phyloP scores from a whole-genome alignment of 2,888 invertebrate species.

The Campoplex capitator region DNA sequence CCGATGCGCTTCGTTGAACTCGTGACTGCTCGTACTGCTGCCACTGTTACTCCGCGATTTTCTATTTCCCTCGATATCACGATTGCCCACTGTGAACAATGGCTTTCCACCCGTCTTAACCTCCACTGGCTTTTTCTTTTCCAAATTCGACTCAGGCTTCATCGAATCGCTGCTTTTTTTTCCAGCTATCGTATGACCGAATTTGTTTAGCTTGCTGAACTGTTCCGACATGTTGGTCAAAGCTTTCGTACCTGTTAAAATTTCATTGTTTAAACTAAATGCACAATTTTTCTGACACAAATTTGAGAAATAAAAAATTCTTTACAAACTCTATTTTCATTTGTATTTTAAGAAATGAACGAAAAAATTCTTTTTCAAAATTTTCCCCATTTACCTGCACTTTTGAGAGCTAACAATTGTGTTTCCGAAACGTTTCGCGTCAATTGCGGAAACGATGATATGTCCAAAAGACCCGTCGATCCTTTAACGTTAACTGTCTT shows the following conservation, averaged over 20 bases:
- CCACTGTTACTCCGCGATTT: constrained; percentile 85
- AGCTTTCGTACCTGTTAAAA: constrained; percentile 91
- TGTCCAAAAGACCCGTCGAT: constrained; percentile 87
- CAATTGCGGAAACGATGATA: constrained; percentile 88
- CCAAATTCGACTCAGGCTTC: constrained; percentile 26
- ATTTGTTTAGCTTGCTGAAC: constrained; percentile 92
- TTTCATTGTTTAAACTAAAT: constrained; percentile 17
- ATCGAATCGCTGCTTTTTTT: constrained; percentile 65
- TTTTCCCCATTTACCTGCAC: constrained; percentile 87
- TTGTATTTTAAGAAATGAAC: not conserved
- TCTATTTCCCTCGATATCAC: constrained; percentile 84
- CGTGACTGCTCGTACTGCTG: constrained; percentile 86
- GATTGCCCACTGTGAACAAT: constrained; percentile 79
- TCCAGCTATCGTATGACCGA: constrained; percentile 88
- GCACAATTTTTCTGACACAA: not conserved
- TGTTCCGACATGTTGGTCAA: constrained; percentile 94
- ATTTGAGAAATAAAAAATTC: not conserved
- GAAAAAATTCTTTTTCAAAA: not conserved
- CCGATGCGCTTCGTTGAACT: constrained; percentile 78
- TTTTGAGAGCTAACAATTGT: constrained; percentile 92
- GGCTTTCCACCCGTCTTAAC: constrained; percentile 73
- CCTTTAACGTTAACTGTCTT: constrained; percentile 85
- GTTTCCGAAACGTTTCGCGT: constrained; percentile 95
- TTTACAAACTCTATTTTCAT: not conserved
- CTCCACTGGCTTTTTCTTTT: constrained; percentile 57